Base-by-base conservation (phyloP, 1,140 invertebrate species). In the Panagrolaimus sp. region DNA sequence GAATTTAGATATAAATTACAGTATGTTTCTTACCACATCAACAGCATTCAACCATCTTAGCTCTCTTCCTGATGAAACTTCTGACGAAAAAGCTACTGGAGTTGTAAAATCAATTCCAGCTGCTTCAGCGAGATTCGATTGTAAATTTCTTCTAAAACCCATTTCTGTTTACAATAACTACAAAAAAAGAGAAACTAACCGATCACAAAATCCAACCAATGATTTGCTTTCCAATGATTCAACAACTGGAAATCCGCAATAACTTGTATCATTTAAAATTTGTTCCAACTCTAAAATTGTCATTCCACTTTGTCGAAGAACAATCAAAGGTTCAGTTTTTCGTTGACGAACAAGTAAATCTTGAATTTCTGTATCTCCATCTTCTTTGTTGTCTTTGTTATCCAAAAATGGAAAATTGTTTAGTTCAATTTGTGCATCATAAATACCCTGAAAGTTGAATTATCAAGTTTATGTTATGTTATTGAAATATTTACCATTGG, bases 341-440 rank as follows among this genome's bases (percentile, higher is more conserved):
- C 96, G 94, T 83, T 95, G 91, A 96, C 98, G 98, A 12, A 98
- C 93, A 86, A 98, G 95, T 15, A 92, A 91, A 0, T 96, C 96
- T n/a, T 96, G 87, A 9, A 58, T 28, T 4, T 28, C 28, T 2
- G 94, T 95, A 4, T 94, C 97, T 83, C 96, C 91, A 43, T 92
- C 91, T 86, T 97, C 97, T 84, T 98, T 95, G 32, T 38, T 38
- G 76, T 96, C 93, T 74, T 98, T 98, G 80, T 91, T 94, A 84
- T 98, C 95, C 65, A 99, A 86, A 86, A 97, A 99, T 3, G 96
- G 96, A 87, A 98, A 99, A 0, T 93, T 94, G 83, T 98, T 98
- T 5, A 99, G 86, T 15, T 90, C 90, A 75, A 99, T 98, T 83
- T 98, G 95, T 1, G 95, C 95, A 86, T 98, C 96, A 84, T 98